Evolutionary conservation across 2,888 invertebrate genomes (phyloP).

Genomic region (Chymomyza procnemis): DNA sequence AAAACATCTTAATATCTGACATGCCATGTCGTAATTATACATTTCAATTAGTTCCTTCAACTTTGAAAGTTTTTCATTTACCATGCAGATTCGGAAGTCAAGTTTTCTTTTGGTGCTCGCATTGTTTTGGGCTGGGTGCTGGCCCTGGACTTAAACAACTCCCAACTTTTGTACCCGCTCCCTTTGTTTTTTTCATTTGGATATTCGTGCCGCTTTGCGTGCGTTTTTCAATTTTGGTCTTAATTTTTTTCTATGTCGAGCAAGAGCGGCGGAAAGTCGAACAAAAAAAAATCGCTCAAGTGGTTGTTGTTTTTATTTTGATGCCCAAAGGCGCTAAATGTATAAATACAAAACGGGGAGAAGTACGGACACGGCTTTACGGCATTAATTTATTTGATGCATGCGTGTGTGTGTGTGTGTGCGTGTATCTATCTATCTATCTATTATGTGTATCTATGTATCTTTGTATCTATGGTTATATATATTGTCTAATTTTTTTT

Average conservation of each 20-base stretch:
- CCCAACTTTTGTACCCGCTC: background rate
- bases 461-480: constrained; percentile 36
- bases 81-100: background rate
- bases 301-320: constrained; percentile 38
- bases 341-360: constrained; percentile 44
- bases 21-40: background rate
- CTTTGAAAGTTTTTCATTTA: background rate
- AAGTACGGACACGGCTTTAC: background rate
- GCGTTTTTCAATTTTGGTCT: constrained; percentile 2
- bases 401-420: background rate
- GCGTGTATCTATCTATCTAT: background rate
- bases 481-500: constrained; percentile 62
- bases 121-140: background rate
- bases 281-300: constrained; percentile 51
- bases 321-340: constrained; percentile 61
- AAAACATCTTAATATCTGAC: background rate
- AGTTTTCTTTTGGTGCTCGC: background rate
- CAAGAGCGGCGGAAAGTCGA: constrained; percentile 1
- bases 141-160: background rate
- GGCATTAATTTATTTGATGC: background rate
- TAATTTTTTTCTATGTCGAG: background rate
- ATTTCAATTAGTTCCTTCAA: background rate
- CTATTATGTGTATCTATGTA: too few relatives aligned
- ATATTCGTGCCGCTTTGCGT: background rate
- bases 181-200: background rate